Percentiles rank a stretch among this genome's conserved stretches.
phyloP scores from a whole-genome alignment of 1,140 invertebrate genomes.

The Brachionus sp. region DNA sequence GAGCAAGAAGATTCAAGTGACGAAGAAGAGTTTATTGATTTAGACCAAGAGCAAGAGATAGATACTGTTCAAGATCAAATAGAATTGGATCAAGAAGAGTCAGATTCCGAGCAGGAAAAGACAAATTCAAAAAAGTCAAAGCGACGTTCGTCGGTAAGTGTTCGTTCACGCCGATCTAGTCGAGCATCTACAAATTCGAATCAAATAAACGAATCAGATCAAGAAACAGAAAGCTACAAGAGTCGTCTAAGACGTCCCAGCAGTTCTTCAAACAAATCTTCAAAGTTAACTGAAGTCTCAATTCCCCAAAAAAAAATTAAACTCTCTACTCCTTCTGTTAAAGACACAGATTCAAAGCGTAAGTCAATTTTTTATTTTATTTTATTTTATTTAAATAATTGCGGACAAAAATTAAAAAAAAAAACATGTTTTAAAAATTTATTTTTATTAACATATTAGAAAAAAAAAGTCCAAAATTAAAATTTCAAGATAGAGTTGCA shows the following conservation, averaged over 20 bases:
- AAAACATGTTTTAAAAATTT: neutral
- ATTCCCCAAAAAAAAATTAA: slow-evolving; percentile 6
- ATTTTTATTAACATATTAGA: neutral
- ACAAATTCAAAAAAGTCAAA: slow-evolving; percentile 27
- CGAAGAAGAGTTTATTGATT: slow-evolving; percentile 27
- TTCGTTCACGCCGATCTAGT: slow-evolving; percentile 1
- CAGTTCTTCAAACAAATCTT: slow-evolving; percentile 15
- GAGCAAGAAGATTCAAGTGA: neutral
- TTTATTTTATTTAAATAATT: neutral
- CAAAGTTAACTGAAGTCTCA: neutral
- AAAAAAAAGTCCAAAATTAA: neutral
- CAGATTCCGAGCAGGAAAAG: neutral
- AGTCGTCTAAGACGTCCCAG: slow-evolving; percentile 22
- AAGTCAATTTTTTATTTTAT: neutral
- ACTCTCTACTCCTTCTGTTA: neutral
- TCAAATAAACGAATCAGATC: slow-evolving; percentile 1
- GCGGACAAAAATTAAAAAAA: neutral
- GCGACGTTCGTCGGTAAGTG: slow-evolving; percentile 8
- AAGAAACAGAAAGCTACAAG: slow-evolving; percentile 7
- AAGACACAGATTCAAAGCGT: slow-evolving; percentile 23
- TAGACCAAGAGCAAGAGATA: neutral
- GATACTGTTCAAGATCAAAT: neutral
- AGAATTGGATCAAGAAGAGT: neutral
- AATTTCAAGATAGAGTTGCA: neutral
- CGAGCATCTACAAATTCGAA: slow-evolving; percentile 30